Base-by-base conservation (phyloP, 2,797 vertebrate species). In the Cichlasoma orientale region DNA sequence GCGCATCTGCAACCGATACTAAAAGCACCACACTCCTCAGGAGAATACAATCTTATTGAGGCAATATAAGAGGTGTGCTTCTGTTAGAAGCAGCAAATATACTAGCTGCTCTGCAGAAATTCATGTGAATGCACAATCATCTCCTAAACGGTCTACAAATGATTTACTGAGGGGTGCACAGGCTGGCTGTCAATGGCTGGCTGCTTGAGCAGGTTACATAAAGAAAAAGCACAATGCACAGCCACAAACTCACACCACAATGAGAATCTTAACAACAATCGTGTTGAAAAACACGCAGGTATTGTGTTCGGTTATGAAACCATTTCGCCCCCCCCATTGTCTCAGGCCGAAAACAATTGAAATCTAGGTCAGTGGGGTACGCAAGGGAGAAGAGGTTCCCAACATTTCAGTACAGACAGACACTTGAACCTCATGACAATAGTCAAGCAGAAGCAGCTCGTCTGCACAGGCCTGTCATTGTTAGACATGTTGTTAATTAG, bases 311-410 rank as follows among this genome's bases (percentile, higher is more conserved):
- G 88, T 95, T 94, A 96, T 93, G 91, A 95, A 94, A 95, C 92
- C 88, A 91, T 90, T 93, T 90, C 83, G n/a, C 86, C 82, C 92
- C 81, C 23, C 92, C 82, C 41, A 95, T 96, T 95, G 95, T 96
- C 88, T 94, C 83, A 57, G 63, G 31, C 63, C 73, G 90, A 91
- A 93, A 94, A 96, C 95, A 96, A 96, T 96, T 94, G 92, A 95
- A 95, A 96, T 94, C 85, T 96, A 94, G 96, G 96, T 95, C 95
- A 96, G 92, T 95, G 92, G 94, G 94, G 89, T 95, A 94, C 85
- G 88, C 92, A 91, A 80, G 74, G 61, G 84, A 92, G 89, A 90
- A 92, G 84, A 92, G 90, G 84, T 86, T 94, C 93, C 92, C 91
- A 93, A 94, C 92, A 94, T 90, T 86, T 94, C 75, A 87, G 74